phyloP scores from a whole-genome alignment of 2,888 invertebrate genomes.

The Calliphora vomitoria region DNA sequence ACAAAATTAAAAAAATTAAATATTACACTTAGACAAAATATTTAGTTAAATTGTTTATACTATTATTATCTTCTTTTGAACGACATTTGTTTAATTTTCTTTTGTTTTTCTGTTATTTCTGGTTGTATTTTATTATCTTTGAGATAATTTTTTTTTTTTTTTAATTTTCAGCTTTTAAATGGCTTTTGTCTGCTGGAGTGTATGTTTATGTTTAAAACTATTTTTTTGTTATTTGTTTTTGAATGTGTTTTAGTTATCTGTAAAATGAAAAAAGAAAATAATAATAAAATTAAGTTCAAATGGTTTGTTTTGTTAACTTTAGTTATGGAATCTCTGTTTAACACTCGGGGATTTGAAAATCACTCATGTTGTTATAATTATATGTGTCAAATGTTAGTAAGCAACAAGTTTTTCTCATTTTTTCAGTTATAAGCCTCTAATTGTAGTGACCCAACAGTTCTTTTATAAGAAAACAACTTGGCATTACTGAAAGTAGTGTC shows the following conservation, averaged over 20 bases:
- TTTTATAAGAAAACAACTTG: too few relatives aligned
- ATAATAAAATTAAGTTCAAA: slow-evolving; percentile 46
- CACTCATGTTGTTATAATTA: too few relatives aligned
- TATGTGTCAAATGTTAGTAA: too few relatives aligned
- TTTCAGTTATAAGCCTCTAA: too few relatives aligned
- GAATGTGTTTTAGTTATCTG: slow-evolving; percentile 61
- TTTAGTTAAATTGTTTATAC: slow-evolving; percentile 41
- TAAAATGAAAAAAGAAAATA: slow-evolving; percentile 58
- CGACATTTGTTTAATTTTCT: slow-evolving; percentile 79
- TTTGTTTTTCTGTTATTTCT: slow-evolving; percentile 28
- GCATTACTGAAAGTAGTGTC: too few relatives aligned
- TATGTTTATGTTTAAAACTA: slow-evolving; percentile 15
- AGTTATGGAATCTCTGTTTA: slow-evolving; percentile 63
- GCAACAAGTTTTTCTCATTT: too few relatives aligned
- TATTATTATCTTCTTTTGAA: slow-evolving; percentile 79
- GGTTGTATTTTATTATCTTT: slow-evolving; percentile 2
- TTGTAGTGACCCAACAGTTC: too few relatives aligned
- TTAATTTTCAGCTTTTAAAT: slow-evolving; percentile 16
- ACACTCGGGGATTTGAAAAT: neutral
- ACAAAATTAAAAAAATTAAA: too few relatives aligned
- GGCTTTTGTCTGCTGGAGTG: slow-evolving; percentile 24
- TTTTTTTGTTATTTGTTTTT: slow-evolving; percentile 41
- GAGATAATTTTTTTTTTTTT: slow-evolving; percentile 30
- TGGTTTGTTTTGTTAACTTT: neutral
- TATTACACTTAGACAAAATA: slow-evolving; percentile 32